Evolutionary conservation across 2,113 vertebrate genomes (phyloP), one percentile per base, ranked within the genome.

Genomic region (Nibea coibor): DNA sequence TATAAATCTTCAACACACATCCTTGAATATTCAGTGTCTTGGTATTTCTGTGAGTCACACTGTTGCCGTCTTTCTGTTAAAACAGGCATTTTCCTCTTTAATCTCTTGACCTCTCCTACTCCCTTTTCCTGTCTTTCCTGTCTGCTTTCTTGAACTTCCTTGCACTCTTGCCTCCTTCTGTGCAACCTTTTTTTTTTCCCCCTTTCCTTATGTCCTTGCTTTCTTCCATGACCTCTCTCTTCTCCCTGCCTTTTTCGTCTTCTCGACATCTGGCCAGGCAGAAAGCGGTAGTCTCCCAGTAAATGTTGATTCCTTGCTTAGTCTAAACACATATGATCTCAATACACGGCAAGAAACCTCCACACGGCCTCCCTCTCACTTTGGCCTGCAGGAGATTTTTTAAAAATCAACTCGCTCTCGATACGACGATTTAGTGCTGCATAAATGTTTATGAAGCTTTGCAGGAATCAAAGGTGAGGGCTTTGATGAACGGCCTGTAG

Each of bases 1-100:
- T 82, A 78, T 91, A 90, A 91, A 86, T 93, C 89, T 81, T 39
- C 71, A 67, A 81, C 74, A 86, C 81, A 89, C 82, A 82, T 89
- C 85, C 88, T 83, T 81, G 72, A 75, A 86, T 85, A 87, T 87
- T 91, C 86, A 90, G 81, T 80, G 83, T 87, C 89, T 88, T 62
- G 89, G 87, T 89, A 87, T 87, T 89, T 88, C 72, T 78, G 5
- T 90, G 90, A 93, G 78, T 93, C 89, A 91, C 76, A 1, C 71
- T 65, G 67, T 58, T 73, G 82, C 66, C 20, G 70, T 69, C 67
- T 78, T 71, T 75, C 70, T 81, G 47, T 43, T 73, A 69, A 87
- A 87, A 83, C 67, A 24, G 39, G 6, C 19, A 78, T 47, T 85
- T 85, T 84, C 64, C 73, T 90, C 65, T 77, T 91, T 85, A 78